Base-by-base conservation (phyloP, 1,140 invertebrate species). In the Acromyrmex echinatior region DNA sequence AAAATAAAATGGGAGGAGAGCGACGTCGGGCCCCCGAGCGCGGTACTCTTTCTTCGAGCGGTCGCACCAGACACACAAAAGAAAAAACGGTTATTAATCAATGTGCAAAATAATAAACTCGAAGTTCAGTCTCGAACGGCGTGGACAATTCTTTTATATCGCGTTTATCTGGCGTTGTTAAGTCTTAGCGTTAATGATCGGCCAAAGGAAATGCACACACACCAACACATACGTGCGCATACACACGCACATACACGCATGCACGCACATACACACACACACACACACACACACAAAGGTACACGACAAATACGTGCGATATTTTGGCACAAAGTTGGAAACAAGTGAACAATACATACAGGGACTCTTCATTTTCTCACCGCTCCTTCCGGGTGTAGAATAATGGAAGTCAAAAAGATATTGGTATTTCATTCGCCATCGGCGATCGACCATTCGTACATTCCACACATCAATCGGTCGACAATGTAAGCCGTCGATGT, bases 71-170 rank as follows among this genome's bases (percentile, higher is more conserved):
- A 82, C 60, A 31, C 68, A 49, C 14, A 51, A 45, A 81, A 80
- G 25, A 25, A 31, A 53, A 25, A 5, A 4, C 31, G 5, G 51
- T 84, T 51, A 71, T 70, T 49, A 51, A 71, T 62, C 58, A 63
- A 63, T 12, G 65, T n/a, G 39, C 21, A 73, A 63, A 81, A 53
- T 70, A 62, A 70, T 39, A 51, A 81, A 71, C 66, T 86, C 49
- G 35, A 70, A 71, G 62, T 71, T 90, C 81, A 80, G 51, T 87
- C 60, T 74, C 66, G 65, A 73, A 87, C 51, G 62, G 89, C 87
- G 88, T 79, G 81, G 84, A 89, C 89, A 88, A 87, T 91, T 91
- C 87, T 91, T 91, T 91, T 91, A 82, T 87, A 91, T 88, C 89
- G 89, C 89, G 82, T 88, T 85, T 89, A 89, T 91, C 63, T 65